These are phyloP conservation scores for Danio aesculapii DNA, from an alignment of 2,797 vertebrate species.

Conservation along the genomic window DNA sequence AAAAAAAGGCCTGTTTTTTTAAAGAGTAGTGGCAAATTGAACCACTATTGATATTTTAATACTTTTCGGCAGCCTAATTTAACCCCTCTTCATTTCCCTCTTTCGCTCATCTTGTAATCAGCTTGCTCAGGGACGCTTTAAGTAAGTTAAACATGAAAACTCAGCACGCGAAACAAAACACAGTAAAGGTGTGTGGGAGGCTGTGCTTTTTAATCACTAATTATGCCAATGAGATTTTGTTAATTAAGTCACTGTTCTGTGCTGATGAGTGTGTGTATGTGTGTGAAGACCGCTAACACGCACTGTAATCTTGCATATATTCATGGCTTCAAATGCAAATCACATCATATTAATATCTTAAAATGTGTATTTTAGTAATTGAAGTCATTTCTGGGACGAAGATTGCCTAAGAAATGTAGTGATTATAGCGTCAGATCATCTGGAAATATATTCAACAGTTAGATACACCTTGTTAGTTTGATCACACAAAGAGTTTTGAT, in stretches of 20 bases:
- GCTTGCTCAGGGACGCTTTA: slow-evolving; percentile 26
- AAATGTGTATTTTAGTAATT: background rate
- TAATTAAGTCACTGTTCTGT: slow-evolving; percentile 48
- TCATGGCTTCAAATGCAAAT: slow-evolving; percentile 2
- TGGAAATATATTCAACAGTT: background rate
- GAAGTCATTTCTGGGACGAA: background rate
- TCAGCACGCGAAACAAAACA: slow-evolving; percentile 35
- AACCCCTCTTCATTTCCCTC: slow-evolving; percentile 11
- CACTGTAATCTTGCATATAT: background rate
- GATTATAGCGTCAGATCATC: background rate
- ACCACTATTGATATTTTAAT: slow-evolving; percentile 17
- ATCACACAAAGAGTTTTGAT: too few relatives aligned
- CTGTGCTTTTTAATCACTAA: slow-evolving; percentile 52
- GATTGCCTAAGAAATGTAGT: background rate
- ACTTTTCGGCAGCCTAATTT: background rate
- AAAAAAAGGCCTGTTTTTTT: slow-evolving; percentile 4
- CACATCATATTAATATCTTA: background rate
- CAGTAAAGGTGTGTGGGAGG: slow-evolving; percentile 31
- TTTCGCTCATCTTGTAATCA: slow-evolving; percentile 38
- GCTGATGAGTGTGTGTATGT: slow-evolving; percentile 25
- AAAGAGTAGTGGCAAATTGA: slow-evolving; percentile 1
- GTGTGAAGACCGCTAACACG: background rate
- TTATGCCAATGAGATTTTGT: slow-evolving; percentile 45
- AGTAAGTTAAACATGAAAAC: slow-evolving; percentile 49
- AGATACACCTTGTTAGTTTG: background rate